A percentile compares a stretch with the other conserved stretches of the same genome.
Evolutionary conservation across 1,140 invertebrate species (phyloP).

Genomic region (Bombus waltoni): DNA sequence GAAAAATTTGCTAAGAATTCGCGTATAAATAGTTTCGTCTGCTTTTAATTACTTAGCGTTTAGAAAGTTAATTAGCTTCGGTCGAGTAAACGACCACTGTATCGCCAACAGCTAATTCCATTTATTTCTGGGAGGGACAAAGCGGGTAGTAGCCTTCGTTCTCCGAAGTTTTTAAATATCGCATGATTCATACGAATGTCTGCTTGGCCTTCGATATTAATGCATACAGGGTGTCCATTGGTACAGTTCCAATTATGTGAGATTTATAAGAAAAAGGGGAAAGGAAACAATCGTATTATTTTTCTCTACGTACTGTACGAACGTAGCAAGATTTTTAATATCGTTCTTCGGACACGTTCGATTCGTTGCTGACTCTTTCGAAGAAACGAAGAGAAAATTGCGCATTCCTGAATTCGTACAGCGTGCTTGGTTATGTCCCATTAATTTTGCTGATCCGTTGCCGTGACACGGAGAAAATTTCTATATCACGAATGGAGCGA

Average conservation of each 20-base stretch:
- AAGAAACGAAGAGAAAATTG: slow-evolving; percentile 29
- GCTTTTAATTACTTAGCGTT: background rate
- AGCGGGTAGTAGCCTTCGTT: background rate
- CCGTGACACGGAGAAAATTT: slow-evolving; percentile 27
- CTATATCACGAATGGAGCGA: slow-evolving; percentile 35
- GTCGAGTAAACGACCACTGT: background rate
- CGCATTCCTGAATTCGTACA: background rate
- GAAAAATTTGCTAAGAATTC: no score
- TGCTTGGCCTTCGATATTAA: background rate
- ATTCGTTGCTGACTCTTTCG: background rate
- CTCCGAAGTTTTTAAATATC: background rate
- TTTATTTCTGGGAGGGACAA: background rate
- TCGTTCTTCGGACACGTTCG: background rate
- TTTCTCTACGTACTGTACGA: no score
- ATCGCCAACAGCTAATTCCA: background rate
- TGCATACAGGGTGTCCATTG: background rate
- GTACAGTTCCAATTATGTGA: background rate
- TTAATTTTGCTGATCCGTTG: slow-evolving; percentile 36
- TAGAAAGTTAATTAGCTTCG: background rate
- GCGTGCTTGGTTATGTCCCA: slow-evolving; percentile 32
- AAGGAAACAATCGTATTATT: no score
- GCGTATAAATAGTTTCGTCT: background rate
- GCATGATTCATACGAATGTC: background rate
- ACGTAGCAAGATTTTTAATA: background rate
- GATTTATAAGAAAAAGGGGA: background rate